These are phyloP conservation scores for Cotesia glomerata DNA, from an alignment of 1,140 invertebrate species.

Conservation along the genomic window DNA sequence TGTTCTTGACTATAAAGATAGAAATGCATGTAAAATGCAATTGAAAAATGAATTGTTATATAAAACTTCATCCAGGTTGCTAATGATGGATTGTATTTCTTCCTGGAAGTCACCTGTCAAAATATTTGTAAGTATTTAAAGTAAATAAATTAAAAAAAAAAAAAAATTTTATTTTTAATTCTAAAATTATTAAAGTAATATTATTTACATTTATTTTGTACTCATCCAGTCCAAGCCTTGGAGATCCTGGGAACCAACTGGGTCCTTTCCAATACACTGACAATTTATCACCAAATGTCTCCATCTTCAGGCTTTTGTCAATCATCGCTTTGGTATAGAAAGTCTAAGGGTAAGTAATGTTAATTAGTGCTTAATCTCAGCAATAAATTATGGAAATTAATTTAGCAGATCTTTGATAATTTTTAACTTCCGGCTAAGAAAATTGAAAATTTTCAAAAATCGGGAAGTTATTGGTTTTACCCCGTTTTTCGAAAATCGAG, in stretches of 20 bases:
- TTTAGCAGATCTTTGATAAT: too few species aligned
- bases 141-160: conserved; percentile 7
- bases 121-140: background rate
- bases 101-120: conserved; percentile 66
- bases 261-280: conserved; percentile 82
- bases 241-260: conserved; percentile 84
- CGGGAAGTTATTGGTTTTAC: too few species aligned
- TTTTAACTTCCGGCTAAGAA: too few species aligned
- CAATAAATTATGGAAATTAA: too few species aligned
- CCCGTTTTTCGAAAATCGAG: too few species aligned
- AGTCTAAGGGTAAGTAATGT: conserved; percentile 60
- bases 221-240: conserved; percentile 77
- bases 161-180: conserved; percentile 21
- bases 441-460: too few species aligned
- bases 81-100: conserved; percentile 75
- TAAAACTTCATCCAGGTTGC: conserved; percentile 75
- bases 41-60: conserved; percentile 71
- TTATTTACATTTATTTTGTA: conserved; percentile 78
- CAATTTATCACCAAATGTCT: conserved; percentile 70
- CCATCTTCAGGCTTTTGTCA: conserved; percentile 66
- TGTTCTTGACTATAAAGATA: conserved; percentile 67
- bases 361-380: too few species aligned
- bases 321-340: conserved; percentile 76
- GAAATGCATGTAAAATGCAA: conserved; percentile 71
- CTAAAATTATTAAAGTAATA: conserved; percentile 16